Evolutionary conservation across 2,888 invertebrate species (phyloP), one percentile per base, ranked within the genome.

Genomic region (Andrena flavipes): DNA sequence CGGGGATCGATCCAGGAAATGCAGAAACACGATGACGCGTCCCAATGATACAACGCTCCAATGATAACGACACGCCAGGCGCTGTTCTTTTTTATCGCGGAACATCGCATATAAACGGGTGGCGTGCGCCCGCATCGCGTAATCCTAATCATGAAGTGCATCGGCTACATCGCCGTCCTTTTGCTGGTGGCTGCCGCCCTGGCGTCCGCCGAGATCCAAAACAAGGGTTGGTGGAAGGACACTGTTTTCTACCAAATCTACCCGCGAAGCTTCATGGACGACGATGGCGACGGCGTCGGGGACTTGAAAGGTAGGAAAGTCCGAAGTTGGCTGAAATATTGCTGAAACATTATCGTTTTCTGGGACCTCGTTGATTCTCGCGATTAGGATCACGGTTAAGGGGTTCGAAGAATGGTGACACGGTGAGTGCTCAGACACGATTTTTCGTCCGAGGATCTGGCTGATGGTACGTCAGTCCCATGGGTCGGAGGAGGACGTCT

Each of bases 261-360:
- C 42, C 93, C 93, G 0, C 80, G 92, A 8, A 93, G 93, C 87
- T 92, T 93, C 63, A 91, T 72, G 90, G 93, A 93, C 72, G 77
- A 83, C 20, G 65, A 93, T 69, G 75, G 70, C 20, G 90, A 93
- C 42, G 93, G 93, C 4, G 81, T 91, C 26, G 92, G 93, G 7
- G 93, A 93, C 84, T 82, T 93, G 48, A 75, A 85, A 79, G 93
- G 93, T 92, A 85, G 89, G 81, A 76, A 97, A 98, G 98, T 0
- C 97, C 97, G 96, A 95, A 96, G 0, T 8, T 51, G 5, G 23
- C 5, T 56, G 42, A 5, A 16, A 42, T 42, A 16, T 42, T 42
- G 42, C 16, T 42, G 4, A 42, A 13, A 13, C 13, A 42, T 13
- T 42, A 42, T 42, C 42, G 13, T 13, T 13, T 42, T 42, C 42